Conservation (phyloP, 2,113 vertebrate genomes). For the Sander lucioperca region DNA sequence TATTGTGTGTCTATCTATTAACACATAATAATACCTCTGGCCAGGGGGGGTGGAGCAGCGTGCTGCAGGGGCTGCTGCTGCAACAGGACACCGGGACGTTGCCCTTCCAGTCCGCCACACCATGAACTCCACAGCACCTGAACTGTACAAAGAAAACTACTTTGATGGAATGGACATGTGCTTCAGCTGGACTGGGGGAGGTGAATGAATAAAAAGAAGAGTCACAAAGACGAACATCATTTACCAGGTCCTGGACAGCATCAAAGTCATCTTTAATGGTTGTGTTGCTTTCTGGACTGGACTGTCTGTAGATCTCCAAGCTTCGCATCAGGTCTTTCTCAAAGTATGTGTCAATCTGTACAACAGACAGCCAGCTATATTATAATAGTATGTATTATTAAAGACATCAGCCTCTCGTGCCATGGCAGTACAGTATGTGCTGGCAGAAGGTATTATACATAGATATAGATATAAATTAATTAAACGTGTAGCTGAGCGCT, state of each 20-base stretch:
- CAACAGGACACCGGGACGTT: slow-evolving; percentile 75
- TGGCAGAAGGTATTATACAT: neutral
- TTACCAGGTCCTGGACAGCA: slow-evolving; percentile 71
- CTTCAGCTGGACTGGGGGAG: neutral
- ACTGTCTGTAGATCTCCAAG: slow-evolving; percentile 69
- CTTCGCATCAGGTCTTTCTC: slow-evolving; percentile 71
- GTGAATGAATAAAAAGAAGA: neutral
- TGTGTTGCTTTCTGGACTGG: slow-evolving; percentile 38
- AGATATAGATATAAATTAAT: no score
- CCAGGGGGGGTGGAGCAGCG: slow-evolving; percentile 40
- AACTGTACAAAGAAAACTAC: slow-evolving; percentile 59
- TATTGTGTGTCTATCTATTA: no score
- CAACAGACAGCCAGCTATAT: slow-evolving; percentile 1
- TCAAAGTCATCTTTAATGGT: slow-evolving; percentile 75
- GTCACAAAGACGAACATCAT: neutral
- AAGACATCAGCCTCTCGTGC: neutral
- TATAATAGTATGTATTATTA: neutral
- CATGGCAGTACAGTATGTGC: neutral
- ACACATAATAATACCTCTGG: slow-evolving; percentile 47
- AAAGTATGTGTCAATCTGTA: slow-evolving; percentile 75
- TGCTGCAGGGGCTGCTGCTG: slow-evolving; percentile 47
- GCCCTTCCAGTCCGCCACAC: slow-evolving; percentile 72
- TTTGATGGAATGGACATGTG: neutral
- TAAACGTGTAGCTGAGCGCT: no score
- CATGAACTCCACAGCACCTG: slow-evolving; percentile 76